Base-by-base conservation (phyloP, 2,888 invertebrate species). In the Laspeyria flexula region DNA sequence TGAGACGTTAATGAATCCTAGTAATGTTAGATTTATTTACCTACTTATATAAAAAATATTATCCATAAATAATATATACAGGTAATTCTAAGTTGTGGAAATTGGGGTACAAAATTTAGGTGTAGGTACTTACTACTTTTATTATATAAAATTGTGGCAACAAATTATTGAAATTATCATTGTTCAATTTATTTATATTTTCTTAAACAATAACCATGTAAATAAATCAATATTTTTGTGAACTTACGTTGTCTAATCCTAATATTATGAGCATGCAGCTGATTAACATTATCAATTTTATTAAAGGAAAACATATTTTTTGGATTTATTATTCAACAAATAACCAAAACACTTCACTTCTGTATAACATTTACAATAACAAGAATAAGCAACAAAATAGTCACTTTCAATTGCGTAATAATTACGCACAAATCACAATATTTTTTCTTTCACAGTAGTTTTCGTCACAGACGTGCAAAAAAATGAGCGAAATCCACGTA, bases 221-320 rank as follows among this genome's bases (percentile, higher is more conserved):
- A 21, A 21, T 5, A 21, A 21, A 21, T 5, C 21, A 21, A 2
- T 2, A 21, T n/a, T n/a, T n/a, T 31, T 37, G 18, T 53, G 43
- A 21, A 81, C 87, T 83, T 78, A 88, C 88, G 75, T 60, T 83
- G 75, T 15, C 71, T 68, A 60, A 88, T 77, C 65, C 73, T 76
- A 55, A 89, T 87, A 56, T 90, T 90, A 52, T 85, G 79, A 16
- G 75, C 75, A 59, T 74, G 67, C 49, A 89, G 77, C 68, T 81
- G 72, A 37, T 72, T 61, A 43, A 65, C 61, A 73, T 87, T 84
- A 78, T 85, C 86, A 65, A 73, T 81, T 72, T 68, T 45, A 37
- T 42, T 74, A 66, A 89, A 79, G 31, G 79, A 77, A 79, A 81
- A 89, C 90, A 90, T 88, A 50, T 69, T 71, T 38, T n/a, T 16